Base-by-base conservation (phyloP, 2,888 invertebrate species). In the Lasius fuliginosus region DNA sequence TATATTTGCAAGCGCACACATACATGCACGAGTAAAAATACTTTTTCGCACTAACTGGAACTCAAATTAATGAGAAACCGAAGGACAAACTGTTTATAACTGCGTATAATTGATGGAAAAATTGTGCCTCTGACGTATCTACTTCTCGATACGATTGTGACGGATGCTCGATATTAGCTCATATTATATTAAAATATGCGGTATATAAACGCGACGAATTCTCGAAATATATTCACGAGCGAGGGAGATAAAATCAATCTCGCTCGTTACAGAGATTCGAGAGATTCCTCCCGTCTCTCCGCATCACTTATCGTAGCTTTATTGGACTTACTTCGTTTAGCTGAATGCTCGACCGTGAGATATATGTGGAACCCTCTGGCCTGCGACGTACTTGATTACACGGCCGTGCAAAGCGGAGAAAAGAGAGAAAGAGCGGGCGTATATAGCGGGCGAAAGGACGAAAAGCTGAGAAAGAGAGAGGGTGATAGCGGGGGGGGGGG, bases 331-430 rank as follows among this genome's bases (percentile, higher is more conserved):
- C 27, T 79, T 69, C 15, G 33, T 65, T 23, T 46, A 60, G 79
- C 33, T 58, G 46, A 18, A 18, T 46, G 23, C 60, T 46, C 33
- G n/a, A 30, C 33, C 12, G 27, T 12, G 15, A 42, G 56, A 77
- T 23, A 77, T 68, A 68, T 68, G 36, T 36, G 56, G 77, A 67
- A 53, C 30, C 76, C 53, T 65, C 40, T 77, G 53, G 27, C n/a
- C 30, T 40, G 33, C 53, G 76, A 27, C 53, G 65, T 30, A 36
- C 27, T 76, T 40, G 8, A 30, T 12, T 53, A n/a, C n/a, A 15
- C 60, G 15, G 30, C 30, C 30, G 58, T 36, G 42, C 56, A 12
- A 64, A 40, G n/a, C 69, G 30, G 18, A 46, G 18, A 46, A 30
- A 27, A 18, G 23, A 30, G 23, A 18, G 9, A 18, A 27, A 27